These are phyloP conservation scores for Philopotamus ludificatus DNA, from an alignment of 1,140 invertebrate genomes.

Conservation along the genomic window DNA sequence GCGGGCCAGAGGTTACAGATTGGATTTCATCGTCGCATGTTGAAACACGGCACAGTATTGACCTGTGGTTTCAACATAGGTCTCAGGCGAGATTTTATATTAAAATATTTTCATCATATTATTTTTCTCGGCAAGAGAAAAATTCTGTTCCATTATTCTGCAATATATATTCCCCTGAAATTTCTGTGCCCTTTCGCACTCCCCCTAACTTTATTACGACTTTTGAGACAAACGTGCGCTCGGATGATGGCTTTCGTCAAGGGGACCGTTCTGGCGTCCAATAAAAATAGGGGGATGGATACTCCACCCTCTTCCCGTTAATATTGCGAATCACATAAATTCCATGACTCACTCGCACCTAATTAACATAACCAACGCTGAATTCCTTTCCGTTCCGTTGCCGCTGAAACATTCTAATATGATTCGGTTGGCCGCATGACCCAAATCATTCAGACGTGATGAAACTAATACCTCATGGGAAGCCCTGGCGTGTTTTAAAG, in stretches of 20 bases:
- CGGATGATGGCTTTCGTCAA: conserved; percentile 16
- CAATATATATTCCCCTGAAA: not conserved
- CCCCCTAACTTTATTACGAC: conserved; percentile 10
- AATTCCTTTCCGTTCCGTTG: not conserved
- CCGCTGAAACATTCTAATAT: not conserved
- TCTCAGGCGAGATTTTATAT: too few species aligned
- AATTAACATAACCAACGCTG: conserved; percentile 18
- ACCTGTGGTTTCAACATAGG: too few species aligned
- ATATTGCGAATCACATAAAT: conserved; percentile 18
- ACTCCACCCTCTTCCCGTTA: not conserved
- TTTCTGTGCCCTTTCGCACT: not conserved
- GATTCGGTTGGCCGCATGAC: not conserved
- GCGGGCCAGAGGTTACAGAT: too few species aligned
- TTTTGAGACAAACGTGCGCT: conserved; percentile 14
- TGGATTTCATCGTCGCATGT: too few species aligned
- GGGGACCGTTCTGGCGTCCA: not conserved
- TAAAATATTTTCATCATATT: not conserved
- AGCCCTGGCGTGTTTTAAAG: too few species aligned
- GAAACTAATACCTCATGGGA: not conserved
- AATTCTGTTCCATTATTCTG: too few species aligned
- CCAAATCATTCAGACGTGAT: not conserved
- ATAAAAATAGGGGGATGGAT: not conserved
- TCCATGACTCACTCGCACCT: conserved; percentile 11
- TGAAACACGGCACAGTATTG: too few species aligned
- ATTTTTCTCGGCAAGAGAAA: too few species aligned